Base-by-base conservation (phyloP, 2,888 invertebrate genomes). In the Odontocerum albicorne region DNA sequence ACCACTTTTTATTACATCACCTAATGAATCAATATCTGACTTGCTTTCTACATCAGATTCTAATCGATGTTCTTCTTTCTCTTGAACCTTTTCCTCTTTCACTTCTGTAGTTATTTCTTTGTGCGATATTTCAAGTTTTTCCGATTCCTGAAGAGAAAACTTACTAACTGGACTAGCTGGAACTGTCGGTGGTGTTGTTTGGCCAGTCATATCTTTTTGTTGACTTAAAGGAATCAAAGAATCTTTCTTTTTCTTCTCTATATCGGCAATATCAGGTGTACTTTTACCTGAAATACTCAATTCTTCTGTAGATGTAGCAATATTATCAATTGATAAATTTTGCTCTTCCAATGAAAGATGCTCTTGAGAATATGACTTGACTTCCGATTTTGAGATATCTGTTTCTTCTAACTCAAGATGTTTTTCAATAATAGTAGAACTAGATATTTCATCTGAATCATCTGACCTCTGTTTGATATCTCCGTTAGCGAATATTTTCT, bases 141-240 rank as follows among this genome's bases (percentile, higher is more conserved):
- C 35, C 7, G 42, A 32, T 17, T 51, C 47, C 38, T 47, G 44
- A 19, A 52, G 51, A 13, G 51, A 47, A 17, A 51, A 49, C 36
- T 60, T 60, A 31, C 33, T 55, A 10, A 60, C 57, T 61, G 86
- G 86, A 68, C 86, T 86, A 1, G 85, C 85, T 17, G 86, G 86
- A 6, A 83, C 86, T 17, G 86, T 86, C 33, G 86, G 85, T 55
- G 86, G 86, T 20, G 86, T 86, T 55, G 82, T 74, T 20, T 74
- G 74, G 61, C 80, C 73, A 15, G 66, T 66, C 62, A 68, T 66
- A 64, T 69, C 66, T 65, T 67, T 67, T 51, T 69, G 67, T 46
- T 66, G 65, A 44, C 64, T 63, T 20, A 67, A 47, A 16, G 64
- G 66, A 46, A n/a, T n/a, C n/a, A n/a, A n/a, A n/a, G 67, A 67